Evolutionary conservation across 2,888 invertebrate species (phyloP), one percentile per base, ranked within the genome.

Genomic region (Xestia rhomboidea): DNA sequence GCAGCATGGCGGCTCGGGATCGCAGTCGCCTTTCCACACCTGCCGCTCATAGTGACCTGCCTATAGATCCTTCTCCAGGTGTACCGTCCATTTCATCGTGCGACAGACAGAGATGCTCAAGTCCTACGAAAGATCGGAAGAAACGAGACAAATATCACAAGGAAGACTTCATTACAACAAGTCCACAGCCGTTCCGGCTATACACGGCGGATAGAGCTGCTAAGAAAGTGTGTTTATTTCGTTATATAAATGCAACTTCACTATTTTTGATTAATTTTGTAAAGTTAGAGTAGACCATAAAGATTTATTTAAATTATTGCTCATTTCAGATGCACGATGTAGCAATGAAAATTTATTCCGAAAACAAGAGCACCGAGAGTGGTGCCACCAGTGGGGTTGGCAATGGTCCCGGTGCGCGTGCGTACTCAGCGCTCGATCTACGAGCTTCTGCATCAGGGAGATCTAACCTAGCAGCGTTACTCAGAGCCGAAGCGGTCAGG

Each of bases 1-100:
- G 98, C 0, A 97, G 97, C 2, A 98, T 98, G 98, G 98, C 97
- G 0, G 96, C 97, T 73, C 95, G 98, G 46, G 98, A 98, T 86
- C 93, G 95, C 15, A 96, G 96, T 79, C 93, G 95, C 10, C 91
- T 94, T 7, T 96, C 96, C 0, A 96, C 96, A 0, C 96, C 96
- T 3, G 96, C 94, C 2, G 96, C 96, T 2, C 96, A 96, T 81
- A 96, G 96, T 71, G 96, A 96, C 79, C 84, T 96, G 41, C 96
- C 96, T 2, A 95, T 94, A 57, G 96, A 96, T 77, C 95, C 96
- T 0, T 96, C 96, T 2, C 96, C 95, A 6, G 93, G 90, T 2
- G 90, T 89, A 8, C 94, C 93, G 0, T 96, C 96, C 2, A 89
- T 92, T 6, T 88, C 93, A 3, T 95, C 95, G 0, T 94, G 94